Evolutionary conservation across 2,888 invertebrate genomes (phyloP).

Genomic region (Hemithea aestivaria): DNA sequence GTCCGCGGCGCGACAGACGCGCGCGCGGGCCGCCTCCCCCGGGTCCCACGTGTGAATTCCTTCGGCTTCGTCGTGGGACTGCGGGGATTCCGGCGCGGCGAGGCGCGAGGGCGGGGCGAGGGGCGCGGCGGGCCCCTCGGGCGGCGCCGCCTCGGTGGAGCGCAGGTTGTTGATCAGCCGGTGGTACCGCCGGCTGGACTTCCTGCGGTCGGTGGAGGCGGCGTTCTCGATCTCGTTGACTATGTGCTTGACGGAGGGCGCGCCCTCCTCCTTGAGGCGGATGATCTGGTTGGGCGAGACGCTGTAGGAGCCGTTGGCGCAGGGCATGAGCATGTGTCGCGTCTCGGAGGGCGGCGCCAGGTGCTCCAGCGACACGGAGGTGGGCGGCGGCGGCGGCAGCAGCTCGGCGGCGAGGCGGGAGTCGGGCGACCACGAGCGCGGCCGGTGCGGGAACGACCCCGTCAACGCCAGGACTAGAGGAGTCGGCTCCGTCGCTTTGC

Average conservation of each 20-base stretch:
- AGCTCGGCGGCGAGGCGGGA: constrained; percentile 80
- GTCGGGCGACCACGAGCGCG: constrained; percentile 87
- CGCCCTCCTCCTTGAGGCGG: constrained; percentile 84
- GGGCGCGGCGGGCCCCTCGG: constrained; percentile 6
- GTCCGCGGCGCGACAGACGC: constrained; percentile 48
- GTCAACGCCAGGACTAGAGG: constrained; percentile 79
- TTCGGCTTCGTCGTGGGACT: constrained; percentile 53
- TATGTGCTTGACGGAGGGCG: constrained; percentile 83
- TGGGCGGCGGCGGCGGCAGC: constrained; percentile 78
- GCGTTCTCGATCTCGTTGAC: constrained; percentile 85
- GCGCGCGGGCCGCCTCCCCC: constrained; percentile 67
- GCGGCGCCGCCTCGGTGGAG: constrained; percentile 10
- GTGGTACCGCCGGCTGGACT: constrained; percentile 41
- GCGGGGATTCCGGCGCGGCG: constrained; percentile 46
- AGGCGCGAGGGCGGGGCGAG: constrained; percentile 47
- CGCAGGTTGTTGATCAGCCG: constrained; percentile 22
- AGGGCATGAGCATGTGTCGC: constrained; percentile 90
- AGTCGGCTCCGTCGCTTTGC: constrained; percentile 80
- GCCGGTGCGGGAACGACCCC: constrained; percentile 71
- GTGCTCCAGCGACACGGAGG: constrained; percentile 85
- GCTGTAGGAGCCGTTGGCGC: constrained; percentile 92
- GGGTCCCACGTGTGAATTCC: constrained; percentile 85
- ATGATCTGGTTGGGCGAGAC: constrained; percentile 95
- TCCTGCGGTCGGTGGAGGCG: constrained; percentile 54
- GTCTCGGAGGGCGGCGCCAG: constrained; percentile 77